Base-by-base conservation (phyloP, 1,140 invertebrate species). In the Dufourea novaeangliae region DNA sequence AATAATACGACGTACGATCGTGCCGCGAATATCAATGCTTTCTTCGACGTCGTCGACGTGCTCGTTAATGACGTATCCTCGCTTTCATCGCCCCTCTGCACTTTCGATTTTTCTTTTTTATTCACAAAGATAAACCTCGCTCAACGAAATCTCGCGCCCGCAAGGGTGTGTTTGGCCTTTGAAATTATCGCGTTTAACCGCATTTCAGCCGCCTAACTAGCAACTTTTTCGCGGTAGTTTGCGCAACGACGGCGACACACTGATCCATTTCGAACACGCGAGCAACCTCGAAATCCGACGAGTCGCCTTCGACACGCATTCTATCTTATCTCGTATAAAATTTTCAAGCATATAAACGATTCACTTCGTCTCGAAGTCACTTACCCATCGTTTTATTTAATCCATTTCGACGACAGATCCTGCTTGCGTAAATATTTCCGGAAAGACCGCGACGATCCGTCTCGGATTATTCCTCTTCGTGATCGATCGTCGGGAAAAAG, bases 21-120 rank as follows among this genome's bases (percentile, higher is more conserved):
- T 74, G 72, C 72, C 62, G 14, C 62, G 72, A 67, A 74, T 74
- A 74, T 54, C 72, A 74, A 74, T 74, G 72, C 50, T 56, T 56
- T 52, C 17, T 63, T 50, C 27, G 11, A 22, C 39, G 57, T 34
- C 22, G 22, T 56, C 50, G 50, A 74, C 61, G 50, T 56, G 27
- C 62, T n/a, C 59, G 62, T 56, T 74, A 76, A 69, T n/a, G 44
- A 76, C 11, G 27, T 61, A 37, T 7, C 5, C 27, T 7, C 11
- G 32, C 12, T n/a, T 27, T 62, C 46, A n/a, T 59, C 11, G 1
- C 22, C 25, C 25, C 66, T 39, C 22, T 32, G 25, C 12, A 22
- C 32, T 22, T 29, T n/a, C 0, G 1, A 5, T 25, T 20, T 20
- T 46, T 7, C 39, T 41, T 41, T 41, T 12, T 41, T 41, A 37